phyloP scores from a whole-genome alignment of 2,797 vertebrate species.

The Emys orbicularis region DNA sequence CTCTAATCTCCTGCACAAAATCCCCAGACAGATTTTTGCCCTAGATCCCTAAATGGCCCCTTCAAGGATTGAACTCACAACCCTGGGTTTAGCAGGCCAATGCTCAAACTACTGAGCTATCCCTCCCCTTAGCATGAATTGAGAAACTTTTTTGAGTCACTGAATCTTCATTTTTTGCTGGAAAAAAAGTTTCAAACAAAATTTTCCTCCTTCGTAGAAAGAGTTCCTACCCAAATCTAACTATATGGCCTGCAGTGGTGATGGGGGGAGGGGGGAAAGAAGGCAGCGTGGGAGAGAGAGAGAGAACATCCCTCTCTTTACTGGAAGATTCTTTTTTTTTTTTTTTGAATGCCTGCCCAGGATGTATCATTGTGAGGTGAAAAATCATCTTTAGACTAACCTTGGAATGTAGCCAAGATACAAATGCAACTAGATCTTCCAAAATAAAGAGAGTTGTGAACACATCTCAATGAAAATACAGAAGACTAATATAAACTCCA shows the following conservation, averaged over 20 bases:
- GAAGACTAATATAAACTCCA: background rate
- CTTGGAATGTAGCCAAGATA: background rate
- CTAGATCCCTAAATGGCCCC: too few species aligned
- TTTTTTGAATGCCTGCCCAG: background rate
- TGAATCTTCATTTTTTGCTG: background rate
- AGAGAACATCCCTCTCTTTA: background rate
- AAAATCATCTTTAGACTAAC: background rate
- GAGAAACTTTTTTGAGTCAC: background rate
- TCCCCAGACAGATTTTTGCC: too few species aligned
- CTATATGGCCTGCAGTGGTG: background rate
- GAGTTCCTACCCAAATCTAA: background rate
- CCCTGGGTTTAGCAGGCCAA: too few species aligned
- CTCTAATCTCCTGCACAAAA: too few species aligned
- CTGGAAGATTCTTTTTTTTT: constrained; percentile 20
- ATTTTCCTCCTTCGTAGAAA: background rate
- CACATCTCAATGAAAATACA: background rate
- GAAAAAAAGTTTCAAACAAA: background rate
- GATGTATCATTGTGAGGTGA: background rate
- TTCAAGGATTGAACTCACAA: too few species aligned
- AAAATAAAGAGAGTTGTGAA: background rate
- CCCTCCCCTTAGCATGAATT: background rate
- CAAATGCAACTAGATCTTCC: constrained; percentile 7
- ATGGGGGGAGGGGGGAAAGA: background rate
- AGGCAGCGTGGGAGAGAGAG: background rate
- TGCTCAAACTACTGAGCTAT: too few species aligned